Percentiles rank a stretch among this genome's conserved stretches.
These are phyloP conservation scores for Drosophila arizonae DNA, from an alignment of 1,140 invertebrate species.

Conservation along the genomic window DNA sequence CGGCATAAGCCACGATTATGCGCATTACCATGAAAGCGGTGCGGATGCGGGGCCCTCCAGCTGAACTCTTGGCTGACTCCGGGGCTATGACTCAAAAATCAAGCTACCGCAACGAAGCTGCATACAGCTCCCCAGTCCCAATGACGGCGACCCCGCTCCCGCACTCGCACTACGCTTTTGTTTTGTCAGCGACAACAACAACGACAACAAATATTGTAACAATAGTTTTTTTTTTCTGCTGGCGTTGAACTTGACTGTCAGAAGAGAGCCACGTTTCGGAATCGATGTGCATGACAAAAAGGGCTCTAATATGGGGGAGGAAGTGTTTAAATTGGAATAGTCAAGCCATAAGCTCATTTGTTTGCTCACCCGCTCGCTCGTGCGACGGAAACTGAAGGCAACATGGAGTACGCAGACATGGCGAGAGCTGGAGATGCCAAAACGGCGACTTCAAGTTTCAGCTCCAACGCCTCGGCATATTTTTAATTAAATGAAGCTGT, in stretches of 20 bases:
- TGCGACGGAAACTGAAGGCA: constrained; percentile 72
- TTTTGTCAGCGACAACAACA: constrained; percentile 48
- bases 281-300: constrained; percentile 77
- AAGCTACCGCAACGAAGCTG: constrained; percentile 75
- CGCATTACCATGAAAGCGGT: constrained; percentile 61
- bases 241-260: constrained; percentile 79
- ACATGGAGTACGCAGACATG: constrained; percentile 45
- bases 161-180: constrained; percentile 43
- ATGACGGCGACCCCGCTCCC: not conserved
- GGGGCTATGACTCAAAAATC: constrained; percentile 73
- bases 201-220: constrained; percentile 48
- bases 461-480: constrained; percentile 43
- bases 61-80: constrained; percentile 54
- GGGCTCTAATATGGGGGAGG: constrained; percentile 74
- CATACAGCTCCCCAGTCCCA: constrained; percentile 22
- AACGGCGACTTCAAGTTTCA: constrained; percentile 31
- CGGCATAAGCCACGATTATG: constrained; percentile 38
- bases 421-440: constrained; percentile 3
- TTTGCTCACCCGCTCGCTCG: constrained; percentile 52
- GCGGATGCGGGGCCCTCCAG: constrained; percentile 63
- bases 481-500: constrained; percentile 63
- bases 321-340: constrained; percentile 77
- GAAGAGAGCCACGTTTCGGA: constrained; percentile 57
- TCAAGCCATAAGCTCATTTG: constrained; percentile 60
- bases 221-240: constrained; percentile 56